Evolutionary conservation across 1,140 invertebrate species (phyloP).

Genomic region (Tetramorium simillimum): DNA sequence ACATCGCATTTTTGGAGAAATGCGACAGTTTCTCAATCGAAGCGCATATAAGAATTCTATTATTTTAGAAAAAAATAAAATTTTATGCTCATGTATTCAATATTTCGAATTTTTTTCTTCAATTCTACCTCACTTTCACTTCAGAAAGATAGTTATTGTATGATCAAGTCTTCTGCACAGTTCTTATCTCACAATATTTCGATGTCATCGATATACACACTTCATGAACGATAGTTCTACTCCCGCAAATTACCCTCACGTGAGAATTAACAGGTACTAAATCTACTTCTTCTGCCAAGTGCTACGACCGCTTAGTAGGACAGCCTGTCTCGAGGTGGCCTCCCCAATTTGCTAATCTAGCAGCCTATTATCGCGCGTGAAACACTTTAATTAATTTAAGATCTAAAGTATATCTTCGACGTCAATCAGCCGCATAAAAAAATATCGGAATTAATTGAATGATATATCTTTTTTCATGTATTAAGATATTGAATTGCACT

Average conservation of each 20-base stretch:
- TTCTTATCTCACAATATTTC: neutral
- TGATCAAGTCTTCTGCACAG: neutral
- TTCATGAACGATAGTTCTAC: conserved; percentile 43
- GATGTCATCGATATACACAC: neutral
- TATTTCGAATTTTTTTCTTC: neutral
- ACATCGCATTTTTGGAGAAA: neutral
- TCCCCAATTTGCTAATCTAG: conserved; percentile 28
- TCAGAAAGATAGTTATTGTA: neutral
- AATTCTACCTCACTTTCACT: neutral
- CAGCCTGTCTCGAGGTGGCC: conserved; percentile 54
- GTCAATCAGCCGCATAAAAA: neutral
- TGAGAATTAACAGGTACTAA: conserved; percentile 71
- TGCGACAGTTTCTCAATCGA: neutral
- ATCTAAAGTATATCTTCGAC: neutral
- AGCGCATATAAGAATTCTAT: neutral
- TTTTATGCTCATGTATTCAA: neutral
- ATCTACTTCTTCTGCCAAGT: conserved; percentile 65
- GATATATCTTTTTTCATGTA: neutral
- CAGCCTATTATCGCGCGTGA: neutral
- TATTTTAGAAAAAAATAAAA: neutral
- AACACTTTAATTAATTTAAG: conserved; percentile 21
- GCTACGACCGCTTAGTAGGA: conserved; percentile 56
- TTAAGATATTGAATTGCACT: conserved; percentile 27
- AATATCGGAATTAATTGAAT: conserved; percentile 3
- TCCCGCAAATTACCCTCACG: conserved; percentile 41